phyloP scores from a whole-genome alignment of 1,140 invertebrate genomes.

The Ceratina australensis region DNA sequence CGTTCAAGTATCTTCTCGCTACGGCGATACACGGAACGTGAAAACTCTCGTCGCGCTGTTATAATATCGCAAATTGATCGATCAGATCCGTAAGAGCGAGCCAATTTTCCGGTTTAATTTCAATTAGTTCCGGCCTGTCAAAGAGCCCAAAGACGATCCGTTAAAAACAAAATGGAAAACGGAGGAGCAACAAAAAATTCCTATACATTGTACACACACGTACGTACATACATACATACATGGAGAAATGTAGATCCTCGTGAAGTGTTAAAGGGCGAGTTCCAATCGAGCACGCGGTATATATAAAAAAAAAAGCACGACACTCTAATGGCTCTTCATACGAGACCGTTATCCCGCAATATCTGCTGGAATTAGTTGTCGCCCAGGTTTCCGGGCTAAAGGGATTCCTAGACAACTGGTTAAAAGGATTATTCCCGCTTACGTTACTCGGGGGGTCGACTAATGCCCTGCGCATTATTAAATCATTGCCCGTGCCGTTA shows the following conservation, averaged over 20 bases:
- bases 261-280: conserved; percentile 31
- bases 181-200: too few species aligned
- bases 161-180: too few species aligned
- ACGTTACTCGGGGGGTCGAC: conserved; percentile 61
- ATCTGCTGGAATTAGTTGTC: conserved; percentile 74
- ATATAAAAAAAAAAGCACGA: conserved; percentile 40
- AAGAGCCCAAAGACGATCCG: too few species aligned
- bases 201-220: too few species aligned
- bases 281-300: too few species aligned
- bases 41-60: background rate
- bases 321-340: conserved; percentile 29
- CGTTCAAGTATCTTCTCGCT: background rate
- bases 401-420: conserved; percentile 75
- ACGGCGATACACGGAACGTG: too few species aligned
- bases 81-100: background rate
- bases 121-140: too few species aligned
- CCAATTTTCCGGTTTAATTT: background rate
- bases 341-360: conserved; percentile 58
- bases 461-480: conserved; percentile 75
- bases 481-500: conserved; percentile 69
- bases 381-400: conserved; percentile 70
- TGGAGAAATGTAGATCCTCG: too few species aligned
- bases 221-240: too few species aligned
- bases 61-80: too few species aligned
- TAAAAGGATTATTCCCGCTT: conserved; percentile 76